Evolutionary conservation across 2,888 invertebrate species (phyloP), one percentile per base, ranked within the genome.

Genomic region (Rhorus exstirpatorius): DNA sequence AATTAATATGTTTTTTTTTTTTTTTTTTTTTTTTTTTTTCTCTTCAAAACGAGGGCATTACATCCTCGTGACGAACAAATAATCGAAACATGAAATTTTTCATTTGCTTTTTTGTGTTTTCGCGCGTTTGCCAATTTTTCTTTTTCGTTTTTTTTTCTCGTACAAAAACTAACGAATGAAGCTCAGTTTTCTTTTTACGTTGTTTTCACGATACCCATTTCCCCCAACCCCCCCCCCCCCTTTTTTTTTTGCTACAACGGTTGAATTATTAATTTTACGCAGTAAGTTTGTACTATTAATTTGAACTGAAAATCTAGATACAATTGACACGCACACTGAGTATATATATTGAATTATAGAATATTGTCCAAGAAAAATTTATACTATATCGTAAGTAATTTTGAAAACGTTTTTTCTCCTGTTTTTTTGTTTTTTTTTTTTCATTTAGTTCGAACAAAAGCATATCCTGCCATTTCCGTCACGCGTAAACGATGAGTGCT

Each of bases 351-450:
- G 83, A 88, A 87, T 87, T 10, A 89, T 84, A 85, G 87, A 86
- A 90, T 90, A 90, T 90, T 88, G 88, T 91, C 90, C 89, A 88
- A 90, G 88, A 87, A 86, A 67, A 91, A 89, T 89, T 85, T 86
- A 89, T 90, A 90, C 85, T 85, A 86, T 88, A n/a, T 85, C 85
- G 86, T 83, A 89, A 88, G 84, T 85, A 88, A 88, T 86, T 87
- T 87, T 87, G 87, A 89, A 83, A 87, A 87, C 41, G 31, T 86
- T 85, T 80, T 84, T 81, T 85, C 83, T 85, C 85, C 82, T 83
- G 83, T 51, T 79, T 80, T 78, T 70, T 60, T 70, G 12, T 53
- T 71, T 81, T 41, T 76, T 72, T 80, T 83, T 61, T 74, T 81
- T 58, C 1, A 53, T 21, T 83, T 76, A 80, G 60, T 19, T 63